Conservation (phyloP, 2,888 invertebrate species). For the Trichogramma dendrolimi region DNA sequence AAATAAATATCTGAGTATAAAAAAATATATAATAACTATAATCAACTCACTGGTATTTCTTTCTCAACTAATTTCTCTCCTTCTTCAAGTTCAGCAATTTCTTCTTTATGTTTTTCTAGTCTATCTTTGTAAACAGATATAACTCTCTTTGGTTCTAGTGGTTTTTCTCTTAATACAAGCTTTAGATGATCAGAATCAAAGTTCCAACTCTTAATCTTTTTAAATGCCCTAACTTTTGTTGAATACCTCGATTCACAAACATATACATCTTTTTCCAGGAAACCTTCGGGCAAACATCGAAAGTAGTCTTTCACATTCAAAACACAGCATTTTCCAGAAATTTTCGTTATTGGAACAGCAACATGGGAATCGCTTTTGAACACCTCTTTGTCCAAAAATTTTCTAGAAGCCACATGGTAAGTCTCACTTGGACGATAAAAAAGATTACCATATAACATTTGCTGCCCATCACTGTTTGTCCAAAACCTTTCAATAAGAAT, state of each 20-base stretch:
- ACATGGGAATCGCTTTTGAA: slow-evolving; percentile 91
- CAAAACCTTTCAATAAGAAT: slow-evolving; percentile 85
- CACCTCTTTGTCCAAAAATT: slow-evolving; percentile 93
- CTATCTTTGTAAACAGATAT: slow-evolving; percentile 91
- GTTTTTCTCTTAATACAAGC: slow-evolving; percentile 66
- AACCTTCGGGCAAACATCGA: slow-evolving; percentile 79
- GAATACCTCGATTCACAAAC: slow-evolving; percentile 96
- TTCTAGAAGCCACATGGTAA: slow-evolving; percentile 89
- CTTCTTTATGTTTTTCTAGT: slow-evolving; percentile 85
- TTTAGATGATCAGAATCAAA: slow-evolving; percentile 62
- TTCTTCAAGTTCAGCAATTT: slow-evolving; percentile 77
- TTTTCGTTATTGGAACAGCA: slow-evolving; percentile 77
- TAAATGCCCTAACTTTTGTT: slow-evolving; percentile 79
- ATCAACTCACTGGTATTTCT: slow-evolving; percentile 70
- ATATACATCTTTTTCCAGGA: slow-evolving; percentile 88
- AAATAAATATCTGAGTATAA: slow-evolving; percentile 11
- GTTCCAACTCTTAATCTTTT: slow-evolving; percentile 84
- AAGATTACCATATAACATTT: slow-evolving; percentile 88
- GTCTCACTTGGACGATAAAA: slow-evolving; percentile 93
- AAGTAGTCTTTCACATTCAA: slow-evolving; percentile 94
- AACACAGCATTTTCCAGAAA: slow-evolving; percentile 86
- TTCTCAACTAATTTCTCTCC: slow-evolving; percentile 80
- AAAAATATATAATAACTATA: slow-evolving; percentile 10
- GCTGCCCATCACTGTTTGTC: slow-evolving; percentile 76
- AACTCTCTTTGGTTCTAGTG: slow-evolving; percentile 78